These are phyloP conservation scores for Aphrophora alni DNA, from an alignment of 2,888 invertebrate genomes.

Conservation along the genomic window DNA sequence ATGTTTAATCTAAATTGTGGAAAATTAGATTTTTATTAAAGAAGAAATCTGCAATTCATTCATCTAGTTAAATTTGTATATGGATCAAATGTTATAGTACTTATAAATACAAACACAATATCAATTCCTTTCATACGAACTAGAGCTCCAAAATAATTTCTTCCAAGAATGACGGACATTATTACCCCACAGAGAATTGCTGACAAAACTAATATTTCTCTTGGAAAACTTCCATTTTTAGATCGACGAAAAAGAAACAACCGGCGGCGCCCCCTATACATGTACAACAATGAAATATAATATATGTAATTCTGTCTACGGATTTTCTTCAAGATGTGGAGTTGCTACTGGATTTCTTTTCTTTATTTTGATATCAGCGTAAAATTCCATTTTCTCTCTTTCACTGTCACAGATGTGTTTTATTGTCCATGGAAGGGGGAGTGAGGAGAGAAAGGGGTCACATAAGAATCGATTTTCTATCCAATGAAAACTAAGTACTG, in stretches of 20 bases:
- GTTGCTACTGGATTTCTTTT: neutral
- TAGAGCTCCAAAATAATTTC: too few relatives aligned
- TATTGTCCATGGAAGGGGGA: neutral
- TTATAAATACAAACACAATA: too few relatives aligned
- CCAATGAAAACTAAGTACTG: slow-evolving; percentile 1
- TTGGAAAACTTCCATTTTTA: neutral
- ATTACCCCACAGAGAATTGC: neutral
- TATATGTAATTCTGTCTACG: neutral
- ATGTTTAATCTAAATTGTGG: too few relatives aligned
- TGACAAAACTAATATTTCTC: neutral
- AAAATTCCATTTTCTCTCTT: neutral
- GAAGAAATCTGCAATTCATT: too few relatives aligned
- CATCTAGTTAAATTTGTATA: too few relatives aligned
- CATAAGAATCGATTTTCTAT: neutral
- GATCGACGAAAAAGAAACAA: neutral
- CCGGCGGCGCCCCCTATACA: neutral
- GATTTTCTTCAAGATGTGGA: neutral
- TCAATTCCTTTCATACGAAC: neutral
- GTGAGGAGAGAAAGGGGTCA: too few relatives aligned
- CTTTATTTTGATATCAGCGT: neutral
- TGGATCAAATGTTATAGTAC: too few relatives aligned
- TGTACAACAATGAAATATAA: neutral
- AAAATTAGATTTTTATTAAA: too few relatives aligned
- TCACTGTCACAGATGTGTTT: neutral
- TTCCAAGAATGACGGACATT: neutral